Evolutionary conservation across 2,888 invertebrate species (phyloP).

Genomic region (Caenorhabditis sp.): DNA sequence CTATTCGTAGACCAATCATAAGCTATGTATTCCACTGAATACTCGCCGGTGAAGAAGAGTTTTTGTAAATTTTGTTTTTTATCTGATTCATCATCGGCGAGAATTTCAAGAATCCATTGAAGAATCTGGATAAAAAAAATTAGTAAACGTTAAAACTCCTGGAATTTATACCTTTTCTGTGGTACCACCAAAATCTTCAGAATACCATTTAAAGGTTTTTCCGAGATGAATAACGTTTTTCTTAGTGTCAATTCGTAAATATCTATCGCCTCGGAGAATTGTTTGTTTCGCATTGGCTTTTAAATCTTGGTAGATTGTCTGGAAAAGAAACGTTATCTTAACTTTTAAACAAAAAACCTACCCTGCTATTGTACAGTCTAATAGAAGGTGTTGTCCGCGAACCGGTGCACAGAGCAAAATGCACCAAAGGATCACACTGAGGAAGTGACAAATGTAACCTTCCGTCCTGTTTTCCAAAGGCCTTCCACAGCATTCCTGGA

Average conservation of each 20-base stretch:
- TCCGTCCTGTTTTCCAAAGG: constrained; percentile 73
- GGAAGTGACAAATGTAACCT: constrained; percentile 71
- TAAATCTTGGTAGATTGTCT: constrained; percentile 42
- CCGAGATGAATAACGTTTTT: constrained; percentile 71
- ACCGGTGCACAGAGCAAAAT: constrained; percentile 74
- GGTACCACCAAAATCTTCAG: constrained; percentile 72
- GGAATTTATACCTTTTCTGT: constrained; percentile 52
- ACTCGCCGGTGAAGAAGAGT: constrained; percentile 56
- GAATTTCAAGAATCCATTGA: constrained; percentile 51
- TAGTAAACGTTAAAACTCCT: neutral
- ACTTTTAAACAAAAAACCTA: constrained; percentile 41
- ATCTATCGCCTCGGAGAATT: constrained; percentile 72
- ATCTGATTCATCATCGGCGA: constrained; percentile 43
- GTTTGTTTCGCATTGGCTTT: constrained; percentile 30
- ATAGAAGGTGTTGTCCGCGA: constrained; percentile 74
- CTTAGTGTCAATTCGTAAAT: constrained; percentile 70
- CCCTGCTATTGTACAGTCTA: constrained; percentile 72
- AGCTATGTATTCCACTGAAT: constrained; percentile 58
- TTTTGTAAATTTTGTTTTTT: constrained; percentile 49
- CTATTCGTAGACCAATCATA: constrained; percentile 61
- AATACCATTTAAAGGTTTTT: constrained; percentile 74
- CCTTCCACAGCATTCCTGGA: constrained; percentile 72
- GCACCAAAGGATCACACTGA: constrained; percentile 73
- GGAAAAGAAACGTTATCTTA: constrained; percentile 9
- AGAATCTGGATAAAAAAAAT: constrained; percentile 48